Conservation (phyloP, 1,140 invertebrate species). For the Drosophila bocki region DNA sequence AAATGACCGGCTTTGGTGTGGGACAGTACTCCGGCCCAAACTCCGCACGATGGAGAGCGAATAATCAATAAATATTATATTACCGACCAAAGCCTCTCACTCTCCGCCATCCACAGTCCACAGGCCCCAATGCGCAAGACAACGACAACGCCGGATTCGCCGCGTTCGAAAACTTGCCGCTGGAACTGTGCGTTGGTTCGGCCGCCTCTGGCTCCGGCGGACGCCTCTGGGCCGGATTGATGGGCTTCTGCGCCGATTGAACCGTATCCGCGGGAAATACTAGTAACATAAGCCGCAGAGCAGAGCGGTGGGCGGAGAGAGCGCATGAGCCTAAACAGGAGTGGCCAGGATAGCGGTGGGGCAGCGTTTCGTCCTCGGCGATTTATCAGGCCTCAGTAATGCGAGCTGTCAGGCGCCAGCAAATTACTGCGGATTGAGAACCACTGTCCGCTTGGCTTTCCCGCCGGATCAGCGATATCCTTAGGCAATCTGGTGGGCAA, state of each 20-base stretch:
- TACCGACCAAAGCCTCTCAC: conserved; percentile 33
- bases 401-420: conserved; percentile 1
- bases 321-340: conserved; percentile 18
- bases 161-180: conserved; percentile 16
- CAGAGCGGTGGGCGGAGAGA: conserved; percentile 5
- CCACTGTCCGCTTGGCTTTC: background rate
- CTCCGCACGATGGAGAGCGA: conserved; percentile 45
- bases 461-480: background rate
- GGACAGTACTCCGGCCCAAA: conserved; percentile 30
- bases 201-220: conserved; percentile 11
- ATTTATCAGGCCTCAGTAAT: conserved; percentile 3
- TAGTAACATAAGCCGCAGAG: background rate
- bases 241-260: conserved; percentile 25
- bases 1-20: conserved; percentile 30
- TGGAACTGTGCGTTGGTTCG: conserved; percentile 16
- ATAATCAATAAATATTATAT: conserved; percentile 76
- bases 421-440: conserved; percentile 17
- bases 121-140: conserved; percentile 36
- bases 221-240: conserved; percentile 25
- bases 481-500: background rate
- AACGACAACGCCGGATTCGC: conserved; percentile 25
- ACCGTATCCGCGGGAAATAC: conserved; percentile 9
- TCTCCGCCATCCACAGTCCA: background rate
- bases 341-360: conserved; percentile 5
- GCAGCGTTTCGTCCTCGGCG: background rate